Base-by-base conservation (phyloP, 2,113 vertebrate genomes). In the Dendropsophus ebraccatus region DNA sequence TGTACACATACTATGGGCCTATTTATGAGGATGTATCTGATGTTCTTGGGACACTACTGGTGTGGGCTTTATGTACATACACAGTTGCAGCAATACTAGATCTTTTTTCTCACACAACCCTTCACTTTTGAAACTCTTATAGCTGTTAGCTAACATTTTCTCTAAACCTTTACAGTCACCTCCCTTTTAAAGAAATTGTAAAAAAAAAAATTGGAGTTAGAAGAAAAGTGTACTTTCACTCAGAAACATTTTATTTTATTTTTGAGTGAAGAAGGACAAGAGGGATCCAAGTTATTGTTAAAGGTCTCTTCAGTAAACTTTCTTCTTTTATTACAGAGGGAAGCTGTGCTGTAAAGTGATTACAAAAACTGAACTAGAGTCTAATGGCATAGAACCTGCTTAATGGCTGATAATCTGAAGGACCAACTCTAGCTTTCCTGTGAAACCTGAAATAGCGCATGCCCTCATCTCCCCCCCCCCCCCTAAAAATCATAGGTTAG, bases 361-460 rank as follows among this genome's bases (percentile, higher is more conserved):
- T 19, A 70, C 37, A 32, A 37, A 70, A 70, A 37, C 32, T 21
- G 17, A 67, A 25, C 9, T 30, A 56, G 19, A 62, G 58, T 62
- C 10, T 70, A 70, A 70, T 41, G 67, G 35, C 23, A 70, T 23
- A 70, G 32, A 70, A 70, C 67, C 67, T 70, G 35, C 67, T 70
- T 70, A 70, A 37, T 70, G 35, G n/a, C 32, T 41, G 17, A 41
- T 41, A 70, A 70, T 70, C 67, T n/a, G n/a, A n/a, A n/a, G n/a
- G n/a, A n/a, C n/a, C n/a, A n/a, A n/a, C n/a, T n/a, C n/a, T n/a
- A n/a, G n/a, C n/a, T n/a, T n/a, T n/a, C n/a, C n/a, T n/a, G n/a
- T n/a, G n/a, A n/a, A n/a, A n/a, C n/a, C n/a, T n/a, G n/a, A n/a
- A n/a, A n/a, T n/a, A n/a, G n/a, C n/a, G n/a, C n/a, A n/a, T n/a